Base-by-base conservation (phyloP, 2,888 invertebrate species). In the Drosophila falleni region DNA sequence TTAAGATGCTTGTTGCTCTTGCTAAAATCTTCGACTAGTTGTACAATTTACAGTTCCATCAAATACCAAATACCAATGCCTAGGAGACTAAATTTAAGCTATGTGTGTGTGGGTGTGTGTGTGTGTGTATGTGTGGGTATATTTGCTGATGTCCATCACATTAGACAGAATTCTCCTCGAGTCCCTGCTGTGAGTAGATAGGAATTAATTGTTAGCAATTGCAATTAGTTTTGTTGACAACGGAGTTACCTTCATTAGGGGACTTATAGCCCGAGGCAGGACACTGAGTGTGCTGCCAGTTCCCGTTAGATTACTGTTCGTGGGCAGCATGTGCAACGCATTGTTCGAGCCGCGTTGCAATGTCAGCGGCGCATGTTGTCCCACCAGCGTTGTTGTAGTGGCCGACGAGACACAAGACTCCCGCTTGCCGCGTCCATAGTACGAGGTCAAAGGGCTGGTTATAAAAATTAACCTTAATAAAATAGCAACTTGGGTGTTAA, bases 401-500 rank as follows among this genome's bases (percentile, higher is more conserved):
- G 95, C 95, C 92, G 97, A 96, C 61, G 96, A 96, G 15, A 96
- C 95, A 72, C 96, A 95, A 5, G 96, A 96, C 92, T 97, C 97
- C 47, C 92, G 89, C 71, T 92, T 92, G 70, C 96, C 94, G 92
- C 96, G 96, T 84, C 94, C 94, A 90, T 94, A 95, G 71, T 92
- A 91, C 11, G 91, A 93, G 81, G 95, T 95, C 60, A 96, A 95
- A 86, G 96, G 96, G 91, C 95, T 95, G 94, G 35, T 50, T 61
- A 65, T 62, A 74, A 51, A 71, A 65, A 64, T 42, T 58, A 37
- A 72, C 51, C 62, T 74, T 63, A 64, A 66, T 66, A 63, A 44
- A 56, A 59, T 35, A 11, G 53, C 46, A 53, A 54, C 58, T 68
- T 51, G 16, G 29, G 13, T 19, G 19, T 19, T 19, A 19, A 19